Conservation (phyloP, 2,888 invertebrate genomes). For the Eupeodes latifasciatus region DNA sequence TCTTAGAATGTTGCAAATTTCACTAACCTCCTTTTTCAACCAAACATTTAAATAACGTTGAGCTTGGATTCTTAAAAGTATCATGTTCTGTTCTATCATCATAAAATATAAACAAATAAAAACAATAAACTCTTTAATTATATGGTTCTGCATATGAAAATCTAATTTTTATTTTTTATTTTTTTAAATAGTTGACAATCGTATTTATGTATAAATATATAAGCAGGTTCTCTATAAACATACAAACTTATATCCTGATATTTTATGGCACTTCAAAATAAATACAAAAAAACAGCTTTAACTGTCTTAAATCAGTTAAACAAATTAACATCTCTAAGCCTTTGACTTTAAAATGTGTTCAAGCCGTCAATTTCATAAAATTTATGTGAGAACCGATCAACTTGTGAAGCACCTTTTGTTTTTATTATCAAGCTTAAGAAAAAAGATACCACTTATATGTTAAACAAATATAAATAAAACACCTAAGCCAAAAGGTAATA, state of each 20-base stretch:
- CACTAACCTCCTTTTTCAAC: too few species aligned
- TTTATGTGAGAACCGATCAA: not conserved
- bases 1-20: too few species aligned
- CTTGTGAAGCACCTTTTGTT: not conserved
- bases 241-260: not conserved
- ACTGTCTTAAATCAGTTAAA: not conserved
- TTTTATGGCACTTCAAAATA: not conserved
- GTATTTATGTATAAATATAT: too few species aligned
- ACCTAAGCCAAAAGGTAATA: not conserved
- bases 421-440: not conserved
- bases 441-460: slow-evolving; percentile 15
- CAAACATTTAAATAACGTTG: too few species aligned
- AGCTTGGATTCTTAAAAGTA: too few species aligned
- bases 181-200: too few species aligned
- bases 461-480: slow-evolving; percentile 3
- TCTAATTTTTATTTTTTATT: too few species aligned
- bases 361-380: not conserved
- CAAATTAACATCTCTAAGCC: not conserved
- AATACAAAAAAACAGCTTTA: not conserved
- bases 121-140: too few species aligned
- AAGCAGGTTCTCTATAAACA: too few species aligned
- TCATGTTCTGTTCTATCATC: too few species aligned
- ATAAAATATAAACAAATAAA: too few species aligned
- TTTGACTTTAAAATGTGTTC: not conserved
- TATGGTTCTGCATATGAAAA: too few species aligned